Percentiles rank a stretch among this genome's conserved stretches.
Conservation (phyloP, 2,797 vertebrate species). For the Dermochelys coriacea region DNA sequence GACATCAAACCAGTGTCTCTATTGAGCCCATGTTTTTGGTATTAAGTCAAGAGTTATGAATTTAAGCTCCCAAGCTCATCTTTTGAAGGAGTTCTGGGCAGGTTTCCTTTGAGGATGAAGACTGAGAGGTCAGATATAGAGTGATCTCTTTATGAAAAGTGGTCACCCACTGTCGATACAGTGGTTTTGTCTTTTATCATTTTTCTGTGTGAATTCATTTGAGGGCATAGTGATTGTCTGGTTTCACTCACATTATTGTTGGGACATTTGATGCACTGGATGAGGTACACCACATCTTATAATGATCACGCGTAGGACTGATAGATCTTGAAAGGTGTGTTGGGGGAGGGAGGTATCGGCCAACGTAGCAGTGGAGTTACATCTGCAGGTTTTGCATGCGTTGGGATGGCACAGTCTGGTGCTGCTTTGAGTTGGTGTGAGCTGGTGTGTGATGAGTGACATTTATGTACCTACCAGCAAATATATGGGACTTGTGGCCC, state of each 20-base stretch:
- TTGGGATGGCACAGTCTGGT: background rate
- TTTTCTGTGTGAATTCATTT: background rate
- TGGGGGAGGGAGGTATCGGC: background rate
- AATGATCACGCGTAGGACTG: background rate
- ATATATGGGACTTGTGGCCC: background rate
- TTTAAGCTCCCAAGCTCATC: background rate
- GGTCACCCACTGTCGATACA: background rate
- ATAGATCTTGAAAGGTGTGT: background rate
- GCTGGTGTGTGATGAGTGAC: background rate
- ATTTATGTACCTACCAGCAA: background rate
- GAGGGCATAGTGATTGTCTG: background rate
- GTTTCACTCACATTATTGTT: background rate
- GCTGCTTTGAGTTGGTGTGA: background rate
- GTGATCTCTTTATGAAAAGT: background rate
- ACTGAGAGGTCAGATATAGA: background rate
- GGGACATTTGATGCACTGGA: background rate
- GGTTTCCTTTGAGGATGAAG: background rate
- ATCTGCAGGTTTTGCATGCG: background rate
- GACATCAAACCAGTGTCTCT: background rate
- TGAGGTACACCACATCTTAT: background rate
- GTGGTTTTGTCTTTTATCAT: background rate
- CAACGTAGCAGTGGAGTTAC: background rate
- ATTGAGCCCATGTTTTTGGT: background rate
- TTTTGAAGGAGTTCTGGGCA: background rate
- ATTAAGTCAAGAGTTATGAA: background rate